Base-by-base conservation (phyloP, 2,113 vertebrate genomes). In the Melanotaenia duboulayi region DNA sequence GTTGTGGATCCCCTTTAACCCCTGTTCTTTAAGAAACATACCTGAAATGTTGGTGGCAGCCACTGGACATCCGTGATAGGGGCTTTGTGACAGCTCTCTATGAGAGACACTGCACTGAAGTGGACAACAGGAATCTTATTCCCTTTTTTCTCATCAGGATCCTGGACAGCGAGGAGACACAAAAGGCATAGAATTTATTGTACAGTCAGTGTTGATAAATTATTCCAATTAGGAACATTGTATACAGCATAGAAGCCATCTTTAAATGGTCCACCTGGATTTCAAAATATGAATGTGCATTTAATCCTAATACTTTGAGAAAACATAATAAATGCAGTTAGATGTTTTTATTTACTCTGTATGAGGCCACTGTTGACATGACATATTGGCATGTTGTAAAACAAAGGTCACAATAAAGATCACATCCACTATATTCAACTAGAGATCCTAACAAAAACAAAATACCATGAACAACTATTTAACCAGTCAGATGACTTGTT, bases 41-140 rank as follows among this genome's bases (percentile, higher is more conserved):
- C 97, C 96, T 96, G 91, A 71, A 92, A 95, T 25, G 78, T 88
- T 55, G 90, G 81, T 5, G 95, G 89, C 61, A 99, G 91, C 96
- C 97, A 99, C 0, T 97, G 94, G 67, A 99, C 82, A 60, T 97
- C 96, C 37, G 95, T 96, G 80, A 96, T 81, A 16, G 92, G 11
- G 23, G 90, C 93, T 90, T 89, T 95, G 78, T 98, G 96, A 42
- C 95, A 93, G 19, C 71, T 83, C 56, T 95, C 89, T 62, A 91
- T 82, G 6, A 93, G 91, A 52, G 97, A 98, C 48, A 94, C 84
- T 2, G 93, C 94, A 51, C 94, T 94, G 87, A 89, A 91, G 52
- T 82, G 91, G 84, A 96, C 92, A 23, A 93, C 76, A 25, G 87
- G 85, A 48, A 76, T 76, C 57, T 92, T 91, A 40, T 74, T 92